A percentile compares a stretch with the other conserved stretches of the same genome.
Conservation (phyloP, 2,797 vertebrate species). For the Arrhamphus sclerolepis region DNA sequence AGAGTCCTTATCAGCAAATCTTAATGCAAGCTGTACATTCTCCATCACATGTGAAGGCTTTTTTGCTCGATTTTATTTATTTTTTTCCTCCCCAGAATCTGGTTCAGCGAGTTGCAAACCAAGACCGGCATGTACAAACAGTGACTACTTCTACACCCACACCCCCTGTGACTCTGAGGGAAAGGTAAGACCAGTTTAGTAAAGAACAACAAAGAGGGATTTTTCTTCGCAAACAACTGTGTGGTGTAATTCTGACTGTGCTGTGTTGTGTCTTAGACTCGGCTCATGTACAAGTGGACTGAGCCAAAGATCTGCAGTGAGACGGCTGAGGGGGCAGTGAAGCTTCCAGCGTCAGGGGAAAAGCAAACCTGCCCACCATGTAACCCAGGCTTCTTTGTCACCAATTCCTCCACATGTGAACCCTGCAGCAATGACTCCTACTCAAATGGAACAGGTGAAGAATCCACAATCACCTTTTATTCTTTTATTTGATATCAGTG, state of each 20-base stretch:
- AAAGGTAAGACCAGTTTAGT: constrained; percentile 78
- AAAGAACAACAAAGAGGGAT: constrained; percentile 3
- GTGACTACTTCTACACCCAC: constrained; percentile 96
- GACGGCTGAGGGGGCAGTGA: constrained; percentile 73
- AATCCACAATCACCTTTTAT: not conserved
- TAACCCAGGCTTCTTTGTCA: constrained; percentile 92
- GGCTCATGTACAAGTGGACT: constrained; percentile 96
- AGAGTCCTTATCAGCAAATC: constrained; percentile 63
- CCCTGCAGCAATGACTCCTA: constrained; percentile 85
- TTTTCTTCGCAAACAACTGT: not conserved
- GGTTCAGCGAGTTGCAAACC: constrained; percentile 86
- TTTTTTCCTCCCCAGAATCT: constrained; percentile 75
- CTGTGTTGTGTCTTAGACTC: constrained; percentile 81
- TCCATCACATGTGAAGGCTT: constrained; percentile 21
- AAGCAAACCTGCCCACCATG: constrained; percentile 89
- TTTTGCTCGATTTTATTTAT: constrained; percentile 18
- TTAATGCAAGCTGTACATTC: constrained; percentile 55
- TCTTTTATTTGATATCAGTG: not conserved
- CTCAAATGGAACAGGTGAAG: constrained; percentile 91
- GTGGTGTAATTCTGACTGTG: too few species aligned
- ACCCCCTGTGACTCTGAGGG: constrained; percentile 86
- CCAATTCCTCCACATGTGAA: constrained; percentile 85
- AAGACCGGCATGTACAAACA: constrained; percentile 87
- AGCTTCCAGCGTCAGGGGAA: constrained; percentile 86
- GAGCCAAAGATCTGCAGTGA: constrained; percentile 93